These are phyloP conservation scores for Cyrtonyx montezumae DNA, from an alignment of 2,113 vertebrate species.

Conservation along the genomic window DNA sequence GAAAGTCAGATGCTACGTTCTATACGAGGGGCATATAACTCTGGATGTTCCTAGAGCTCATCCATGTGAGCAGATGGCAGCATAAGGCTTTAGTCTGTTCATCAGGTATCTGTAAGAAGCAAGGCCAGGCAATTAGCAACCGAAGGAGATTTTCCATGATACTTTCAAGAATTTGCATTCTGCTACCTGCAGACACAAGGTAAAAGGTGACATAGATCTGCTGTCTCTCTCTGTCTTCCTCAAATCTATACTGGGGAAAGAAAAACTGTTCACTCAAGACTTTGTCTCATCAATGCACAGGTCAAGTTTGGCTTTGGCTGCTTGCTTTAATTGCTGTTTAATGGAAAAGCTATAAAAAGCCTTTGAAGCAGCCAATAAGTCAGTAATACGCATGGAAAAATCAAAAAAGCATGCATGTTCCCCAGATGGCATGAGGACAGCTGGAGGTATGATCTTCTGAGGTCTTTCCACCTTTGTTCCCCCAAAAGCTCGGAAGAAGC, in stretches of 20 bases:
- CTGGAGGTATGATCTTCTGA: neutral
- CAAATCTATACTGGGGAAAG: neutral
- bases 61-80: neutral
- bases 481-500: neutral
- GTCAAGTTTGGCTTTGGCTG: neutral
- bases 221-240: neutral
- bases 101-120: neutral
- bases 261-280: neutral
- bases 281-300: neutral
- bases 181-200: neutral
- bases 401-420: accelerated
- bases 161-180: neutral
- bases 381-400: neutral
- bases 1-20: neutral
- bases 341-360: slow-evolving; percentile 25
- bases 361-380: neutral
- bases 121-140: neutral
- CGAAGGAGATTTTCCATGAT: neutral
- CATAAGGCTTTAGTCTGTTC: neutral
- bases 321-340: slow-evolving; percentile 39
- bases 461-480: neutral
- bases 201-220: neutral
- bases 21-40: neutral
- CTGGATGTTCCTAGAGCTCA: neutral
- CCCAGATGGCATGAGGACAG: neutral